Evolutionary conservation across 2,888 invertebrate species (phyloP), one percentile per base, ranked within the genome.

Genomic region (Diarsia rubi): DNA sequence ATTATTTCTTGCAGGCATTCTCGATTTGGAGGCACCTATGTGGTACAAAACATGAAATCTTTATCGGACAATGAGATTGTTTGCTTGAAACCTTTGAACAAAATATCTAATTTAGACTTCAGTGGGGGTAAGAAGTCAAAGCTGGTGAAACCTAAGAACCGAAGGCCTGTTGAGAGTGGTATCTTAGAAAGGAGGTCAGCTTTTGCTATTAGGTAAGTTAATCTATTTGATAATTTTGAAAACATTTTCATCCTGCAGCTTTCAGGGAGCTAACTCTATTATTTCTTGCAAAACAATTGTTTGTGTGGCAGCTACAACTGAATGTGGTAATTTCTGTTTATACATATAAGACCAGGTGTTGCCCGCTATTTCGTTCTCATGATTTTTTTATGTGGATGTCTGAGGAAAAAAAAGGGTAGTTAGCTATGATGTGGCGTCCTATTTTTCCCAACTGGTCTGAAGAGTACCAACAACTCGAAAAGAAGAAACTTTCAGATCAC

Each of bases 21-120:
- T 1, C 97, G 98, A 82, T 99, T 99, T 93, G 99, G 99, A 49
- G 99, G 99, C 69, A 99, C 99, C 14, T 99, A 98, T 95, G 98
- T 98, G 0, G 97, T 99, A 27, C 98, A 98, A 92, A 99, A 99
- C 92, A 97, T 99, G 97, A 99, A 99, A 94, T 99, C 99, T 37
- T 98, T 99, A 90, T 98, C 98, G 85, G 98, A 99, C 83, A 98
- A 98, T 89, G 98, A 99, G 90, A 96, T 99, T 78, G 98, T 99
- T 88, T 98, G 98, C 91, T 98, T 99, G 92, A 99, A 98, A 92
- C 98, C 99, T 3, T 95, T 99, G 71, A 97, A 97, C 88, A 98
- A 98, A 91, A 97, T 98, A 75, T 97, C 98, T 59, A 97, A 97
- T 75, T 95, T 99, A 86, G 97, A 98, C 90, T 98, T 99, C 86